These are phyloP conservation scores for Drosophila cyrtoloma DNA, from an alignment of 2,888 invertebrate genomes.

Conservation along the genomic window DNA sequence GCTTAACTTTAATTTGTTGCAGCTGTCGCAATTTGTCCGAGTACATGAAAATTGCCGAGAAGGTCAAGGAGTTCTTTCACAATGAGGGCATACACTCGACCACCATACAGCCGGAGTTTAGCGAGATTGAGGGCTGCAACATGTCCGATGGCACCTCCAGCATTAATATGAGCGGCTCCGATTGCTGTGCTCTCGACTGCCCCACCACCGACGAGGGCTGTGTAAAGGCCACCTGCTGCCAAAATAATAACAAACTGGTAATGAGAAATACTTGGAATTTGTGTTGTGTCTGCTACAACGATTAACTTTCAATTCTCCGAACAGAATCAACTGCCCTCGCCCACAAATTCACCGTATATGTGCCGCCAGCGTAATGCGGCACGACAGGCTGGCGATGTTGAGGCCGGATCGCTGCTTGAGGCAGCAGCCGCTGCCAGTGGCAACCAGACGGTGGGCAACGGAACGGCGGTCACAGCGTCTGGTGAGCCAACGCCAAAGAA, in stretches of 20 bases:
- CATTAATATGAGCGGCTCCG: slow-evolving; percentile 86
- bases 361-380: slow-evolving; percentile 92
- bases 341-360: slow-evolving; percentile 92
- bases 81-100: slow-evolving; percentile 99
- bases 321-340: slow-evolving; percentile 88
- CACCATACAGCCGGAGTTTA: slow-evolving; percentile 99
- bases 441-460: slow-evolving; percentile 65
- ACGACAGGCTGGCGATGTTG: slow-evolving; percentile 85
- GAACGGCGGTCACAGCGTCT: slow-evolving; percentile 45
- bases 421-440: slow-evolving; percentile 72
- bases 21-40: slow-evolving; percentile 97
- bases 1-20: slow-evolving; percentile 18
- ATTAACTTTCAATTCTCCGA: slow-evolving; percentile 8
- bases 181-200: slow-evolving; percentile 93
- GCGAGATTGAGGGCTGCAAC: slow-evolving; percentile 89
- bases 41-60: slow-evolving; percentile 98
- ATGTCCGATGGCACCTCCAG: slow-evolving; percentile 85
- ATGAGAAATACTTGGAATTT: background rate
- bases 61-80: slow-evolving; percentile 98
- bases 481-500: slow-evolving; percentile 69
- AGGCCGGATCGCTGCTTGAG: slow-evolving; percentile 84
- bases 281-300: fast-evolving
- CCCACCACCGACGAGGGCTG: slow-evolving; percentile 94
- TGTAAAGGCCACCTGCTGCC: slow-evolving; percentile 94
- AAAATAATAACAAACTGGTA: slow-evolving; percentile 85